Conservation (phyloP, 2,888 invertebrate genomes). For the Peribatodes rhomboidaria region DNA sequence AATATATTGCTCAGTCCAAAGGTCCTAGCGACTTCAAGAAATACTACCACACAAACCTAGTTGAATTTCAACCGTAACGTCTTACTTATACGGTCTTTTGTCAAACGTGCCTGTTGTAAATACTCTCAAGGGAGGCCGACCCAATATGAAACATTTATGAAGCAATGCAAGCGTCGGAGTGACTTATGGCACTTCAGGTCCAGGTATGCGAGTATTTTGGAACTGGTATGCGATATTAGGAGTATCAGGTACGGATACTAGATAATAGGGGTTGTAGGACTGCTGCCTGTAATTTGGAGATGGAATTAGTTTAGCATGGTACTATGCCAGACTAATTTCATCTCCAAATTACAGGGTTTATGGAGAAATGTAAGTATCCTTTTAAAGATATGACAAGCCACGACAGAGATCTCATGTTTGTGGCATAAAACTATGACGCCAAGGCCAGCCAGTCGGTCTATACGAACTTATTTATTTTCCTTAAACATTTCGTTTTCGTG, state of each 20-base stretch:
- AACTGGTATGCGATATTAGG: slow-evolving; percentile 16
- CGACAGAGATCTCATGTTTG: too few species aligned
- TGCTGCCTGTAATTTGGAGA: neutral
- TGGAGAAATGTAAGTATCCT: too few species aligned
- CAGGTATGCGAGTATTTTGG: slow-evolving; percentile 9
- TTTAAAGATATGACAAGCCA: too few species aligned
- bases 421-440: too few species aligned
- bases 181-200: slow-evolving; percentile 28
- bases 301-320: too few species aligned
- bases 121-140: slow-evolving; percentile 21
- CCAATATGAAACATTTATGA: slow-evolving; percentile 50
- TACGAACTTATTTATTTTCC: too few species aligned
- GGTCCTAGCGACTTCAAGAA: slow-evolving; percentile 25
- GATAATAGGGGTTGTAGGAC: neutral
- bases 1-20: slow-evolving; percentile 30
- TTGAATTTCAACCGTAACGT: neutral
- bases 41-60: slow-evolving; percentile 1
- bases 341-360: too few species aligned
- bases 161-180: slow-evolving; percentile 37
- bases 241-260: neutral
- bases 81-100: neutral
- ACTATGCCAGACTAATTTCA: too few species aligned
- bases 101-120: slow-evolving; percentile 5
- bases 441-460: too few species aligned
- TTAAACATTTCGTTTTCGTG: too few species aligned